These are phyloP conservation scores for Erythrocercus mccallii DNA, from an alignment of 2,113 vertebrate species.

Conservation along the genomic window DNA sequence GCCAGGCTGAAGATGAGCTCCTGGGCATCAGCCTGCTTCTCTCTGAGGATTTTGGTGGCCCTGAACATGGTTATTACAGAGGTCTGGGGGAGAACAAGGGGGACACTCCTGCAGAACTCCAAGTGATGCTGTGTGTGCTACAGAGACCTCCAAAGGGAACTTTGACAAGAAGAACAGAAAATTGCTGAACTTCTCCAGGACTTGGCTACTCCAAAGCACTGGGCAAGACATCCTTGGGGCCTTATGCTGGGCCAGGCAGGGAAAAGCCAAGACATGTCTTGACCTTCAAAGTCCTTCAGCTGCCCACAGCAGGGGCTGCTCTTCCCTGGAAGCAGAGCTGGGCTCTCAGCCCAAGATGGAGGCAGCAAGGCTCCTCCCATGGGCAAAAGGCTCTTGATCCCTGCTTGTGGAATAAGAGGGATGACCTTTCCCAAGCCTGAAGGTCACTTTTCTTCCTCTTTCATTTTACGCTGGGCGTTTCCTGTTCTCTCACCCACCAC, in stretches of 20 bases:
- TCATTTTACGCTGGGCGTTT: not conserved
- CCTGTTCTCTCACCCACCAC: not conserved
- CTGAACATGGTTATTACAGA: not conserved
- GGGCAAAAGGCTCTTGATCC: not conserved
- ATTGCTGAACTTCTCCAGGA: not conserved
- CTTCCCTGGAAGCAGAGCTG: not conserved
- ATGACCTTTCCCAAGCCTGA: not conserved
- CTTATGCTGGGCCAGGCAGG: not conserved
- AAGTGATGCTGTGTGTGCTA: not conserved
- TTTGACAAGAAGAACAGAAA: not conserved
- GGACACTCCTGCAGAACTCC: not conserved
- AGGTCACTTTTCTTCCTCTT: not conserved
- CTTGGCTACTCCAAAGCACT: not conserved
- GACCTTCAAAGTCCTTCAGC: not conserved
- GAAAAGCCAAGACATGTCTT: not conserved
- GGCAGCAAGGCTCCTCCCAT: not conserved
- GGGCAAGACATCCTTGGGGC: not conserved
- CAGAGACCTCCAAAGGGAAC: not conserved
- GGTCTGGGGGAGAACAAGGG: not conserved
- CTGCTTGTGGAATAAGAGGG: not conserved
- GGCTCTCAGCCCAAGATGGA: not conserved
- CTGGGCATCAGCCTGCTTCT: not conserved
- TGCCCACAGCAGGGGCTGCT: not conserved
- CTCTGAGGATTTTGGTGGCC: not conserved
- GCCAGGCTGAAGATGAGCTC: not conserved